A percentile compares a stretch with the other conserved stretches of the same genome.
Conservation (phyloP, 2,113 vertebrate genomes). For the Formicarius rufipectus region DNA sequence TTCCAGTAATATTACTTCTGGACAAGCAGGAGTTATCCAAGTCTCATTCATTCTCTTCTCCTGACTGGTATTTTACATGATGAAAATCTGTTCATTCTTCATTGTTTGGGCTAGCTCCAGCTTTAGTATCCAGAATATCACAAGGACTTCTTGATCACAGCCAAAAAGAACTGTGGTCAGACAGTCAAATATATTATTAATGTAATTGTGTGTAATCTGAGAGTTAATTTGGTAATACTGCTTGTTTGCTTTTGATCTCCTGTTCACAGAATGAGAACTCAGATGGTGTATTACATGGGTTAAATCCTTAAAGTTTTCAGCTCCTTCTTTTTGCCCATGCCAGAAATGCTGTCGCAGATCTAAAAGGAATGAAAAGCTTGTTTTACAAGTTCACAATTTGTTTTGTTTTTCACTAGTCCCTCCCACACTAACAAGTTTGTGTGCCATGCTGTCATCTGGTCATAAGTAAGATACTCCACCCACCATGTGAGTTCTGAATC, state of each 20-base stretch:
- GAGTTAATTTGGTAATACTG: background rate
- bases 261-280: background rate
- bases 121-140: background rate
- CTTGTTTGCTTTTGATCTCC: conserved; percentile 9
- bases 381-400: conserved; percentile 12
- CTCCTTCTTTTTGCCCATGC: background rate
- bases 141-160: background rate
- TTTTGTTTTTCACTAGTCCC: conserved; percentile 22
- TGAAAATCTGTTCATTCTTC: background rate
- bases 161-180: background rate
- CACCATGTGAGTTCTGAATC: background rate
- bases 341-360: background rate
- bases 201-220: background rate
- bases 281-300: background rate
- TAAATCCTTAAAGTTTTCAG: background rate
- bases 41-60: background rate
- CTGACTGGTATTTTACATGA: background rate
- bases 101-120: background rate
- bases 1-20: background rate
- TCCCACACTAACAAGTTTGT: background rate
- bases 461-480: conserved; percentile 19
- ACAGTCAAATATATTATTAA: background rate
- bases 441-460: background rate
- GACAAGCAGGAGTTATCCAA: background rate
- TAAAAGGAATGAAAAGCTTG: background rate